Base-by-base conservation (phyloP, 2,888 invertebrate genomes). In the Heteropelma amictum region DNA sequence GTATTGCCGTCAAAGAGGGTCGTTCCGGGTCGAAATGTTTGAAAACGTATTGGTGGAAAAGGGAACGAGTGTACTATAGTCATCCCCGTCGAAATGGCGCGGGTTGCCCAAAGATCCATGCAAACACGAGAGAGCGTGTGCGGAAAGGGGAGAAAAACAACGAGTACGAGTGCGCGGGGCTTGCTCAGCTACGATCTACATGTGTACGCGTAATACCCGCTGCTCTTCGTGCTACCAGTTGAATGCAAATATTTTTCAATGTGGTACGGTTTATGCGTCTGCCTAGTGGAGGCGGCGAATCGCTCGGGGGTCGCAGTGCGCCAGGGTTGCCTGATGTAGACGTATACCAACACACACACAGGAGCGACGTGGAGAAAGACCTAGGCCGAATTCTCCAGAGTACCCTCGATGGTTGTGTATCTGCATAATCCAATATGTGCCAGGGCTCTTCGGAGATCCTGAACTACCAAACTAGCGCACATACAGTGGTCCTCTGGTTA, bases 401-500 rank as follows among this genome's bases (percentile, higher is more conserved):
- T 78, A 76, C 79, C 79, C 77, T 78, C 72, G 72, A 64, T 79
- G 73, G 72, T 72, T 77, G 72, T 65, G 73, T 82, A 83, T 85
- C 86, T 84, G 81, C 85, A 85, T 86, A 86, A 86, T 86, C 85
- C 86, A 84, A 85, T 86, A 84, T 84, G 82, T 80, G 81, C 78
- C 73, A 78, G 80, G 71, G 80, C 71, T 72, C 75, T 72, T 58
- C 67, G 42, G 70, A 71, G 71, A 71, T 71, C 60, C 67, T 69
- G 60, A 45, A 33, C 38, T 56, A 61, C 40, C 65, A 61, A 71
- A 75, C 69, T 53, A 60, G 49, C 65, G 38, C 40, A n/a, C n/a
- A 60, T 38, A 56, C 58, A 17, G 8, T 42, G 23, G 28, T 47
- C 53, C 21, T 33, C 12, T 28, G 38, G 53, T 42, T 60, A 70